A percentile compares a stretch with the other conserved stretches of the same genome.
Evolutionary conservation across 1,140 invertebrate species (phyloP).

Genomic region (Myzus persicae): DNA sequence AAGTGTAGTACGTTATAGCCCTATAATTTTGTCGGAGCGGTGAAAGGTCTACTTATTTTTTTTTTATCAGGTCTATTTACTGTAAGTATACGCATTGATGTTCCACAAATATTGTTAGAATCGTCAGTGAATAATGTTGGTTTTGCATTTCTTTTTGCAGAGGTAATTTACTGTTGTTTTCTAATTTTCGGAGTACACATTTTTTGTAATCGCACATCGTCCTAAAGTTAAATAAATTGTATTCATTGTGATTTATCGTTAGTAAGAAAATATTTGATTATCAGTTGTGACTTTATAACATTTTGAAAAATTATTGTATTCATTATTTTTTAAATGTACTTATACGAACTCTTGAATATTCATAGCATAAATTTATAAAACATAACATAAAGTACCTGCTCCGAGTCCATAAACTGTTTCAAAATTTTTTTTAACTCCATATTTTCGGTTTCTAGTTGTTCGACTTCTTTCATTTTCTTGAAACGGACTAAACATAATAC

Average conservation of each 20-base stretch:
- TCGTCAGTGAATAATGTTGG: background rate
- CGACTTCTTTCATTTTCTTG: conserved; percentile 66
- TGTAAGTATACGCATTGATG: conserved; percentile 14
- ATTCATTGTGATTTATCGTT: background rate
- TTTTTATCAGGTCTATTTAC: background rate
- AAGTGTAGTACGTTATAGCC: background rate
- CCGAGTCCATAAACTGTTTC: conserved; percentile 41
- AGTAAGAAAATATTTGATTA: background rate
- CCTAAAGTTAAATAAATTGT: background rate
- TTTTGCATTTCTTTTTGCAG: background rate
- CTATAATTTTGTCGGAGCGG: background rate
- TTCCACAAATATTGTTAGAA: background rate
- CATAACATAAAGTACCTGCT: conserved; percentile 24
- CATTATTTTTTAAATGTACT: background rate
- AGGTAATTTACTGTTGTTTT: background rate
- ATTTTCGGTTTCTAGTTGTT: conserved; percentile 68
- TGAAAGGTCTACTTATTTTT: conserved; percentile 1
- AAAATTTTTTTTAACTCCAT: conserved; percentile 67
- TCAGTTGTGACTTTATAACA: background rate
- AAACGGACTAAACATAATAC: conserved; percentile 64
- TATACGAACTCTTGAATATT: background rate
- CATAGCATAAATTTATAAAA: background rate
- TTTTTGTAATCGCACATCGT: conserved; percentile 34
- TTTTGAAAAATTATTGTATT: background rate
- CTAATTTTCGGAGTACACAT: conserved; percentile 22